Conservation (phyloP, 2,113 vertebrate species). For the Crotalus horridus region DNA sequence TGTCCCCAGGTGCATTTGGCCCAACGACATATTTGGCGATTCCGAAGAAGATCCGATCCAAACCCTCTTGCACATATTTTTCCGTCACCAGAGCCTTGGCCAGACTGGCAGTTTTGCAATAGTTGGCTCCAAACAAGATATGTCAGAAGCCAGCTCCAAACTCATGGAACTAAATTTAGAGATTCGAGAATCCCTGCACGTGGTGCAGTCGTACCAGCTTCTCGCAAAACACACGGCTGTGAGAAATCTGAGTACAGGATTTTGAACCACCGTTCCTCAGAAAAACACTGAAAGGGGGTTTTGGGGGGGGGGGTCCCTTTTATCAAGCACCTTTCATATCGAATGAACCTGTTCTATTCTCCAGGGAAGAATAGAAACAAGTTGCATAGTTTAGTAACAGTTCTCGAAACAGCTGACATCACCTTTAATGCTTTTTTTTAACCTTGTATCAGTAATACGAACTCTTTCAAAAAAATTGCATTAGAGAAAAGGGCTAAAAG, state of each 20-base stretch:
- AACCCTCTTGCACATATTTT: constrained; percentile 93
- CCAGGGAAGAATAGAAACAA: constrained; percentile 41
- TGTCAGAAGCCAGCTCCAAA: constrained; percentile 88
- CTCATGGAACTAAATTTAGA: constrained; percentile 97
- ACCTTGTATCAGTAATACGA: constrained; percentile 54
- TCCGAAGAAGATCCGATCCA: constrained; percentile 87
- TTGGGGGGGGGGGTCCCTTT: not conserved
- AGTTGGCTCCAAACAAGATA: constrained; percentile 88
- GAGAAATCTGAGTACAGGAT: constrained; percentile 79
- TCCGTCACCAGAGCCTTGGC: constrained; percentile 94
- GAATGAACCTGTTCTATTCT: not conserved
- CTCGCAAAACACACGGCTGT: constrained; percentile 65
- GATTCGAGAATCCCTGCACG: constrained; percentile 89
- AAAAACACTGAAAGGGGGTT: constrained; percentile 25
- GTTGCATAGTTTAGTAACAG: constrained; percentile 31
- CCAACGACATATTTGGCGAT: constrained; percentile 92
- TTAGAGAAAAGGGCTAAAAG: constrained; percentile 75
- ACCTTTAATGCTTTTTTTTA: constrained; percentile 60
- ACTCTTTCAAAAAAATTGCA: constrained; percentile 53
- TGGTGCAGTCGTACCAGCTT: constrained; percentile 78
- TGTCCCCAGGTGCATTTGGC: constrained; percentile 86
- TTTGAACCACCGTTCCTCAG: constrained; percentile 69
- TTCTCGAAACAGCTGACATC: constrained; percentile 25
- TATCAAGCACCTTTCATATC: constrained; percentile 67
- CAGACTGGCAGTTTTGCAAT: constrained; percentile 93